Evolutionary conservation across 2,797 vertebrate genomes (phyloP).

Genomic region (Chaetodon trifasciatus): DNA sequence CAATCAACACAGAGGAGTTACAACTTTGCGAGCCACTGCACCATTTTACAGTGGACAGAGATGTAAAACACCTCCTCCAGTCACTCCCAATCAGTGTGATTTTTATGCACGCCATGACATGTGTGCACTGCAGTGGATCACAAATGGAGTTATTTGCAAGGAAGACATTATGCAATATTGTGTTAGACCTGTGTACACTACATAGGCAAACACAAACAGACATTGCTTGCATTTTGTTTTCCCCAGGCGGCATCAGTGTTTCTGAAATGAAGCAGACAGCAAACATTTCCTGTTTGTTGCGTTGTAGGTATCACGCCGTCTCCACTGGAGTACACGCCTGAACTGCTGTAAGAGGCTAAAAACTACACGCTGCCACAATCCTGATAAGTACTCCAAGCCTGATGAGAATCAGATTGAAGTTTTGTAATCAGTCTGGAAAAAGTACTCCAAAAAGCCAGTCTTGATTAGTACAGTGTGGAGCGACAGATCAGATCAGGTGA

Average conservation of each 20-base stretch:
- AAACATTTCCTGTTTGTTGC: constrained; percentile 77
- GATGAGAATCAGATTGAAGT: constrained; percentile 44
- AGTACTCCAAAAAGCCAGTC: background rate
- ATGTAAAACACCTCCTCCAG: constrained; percentile 47
- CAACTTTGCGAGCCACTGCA: constrained; percentile 11
- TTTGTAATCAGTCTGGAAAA: constrained; percentile 19
- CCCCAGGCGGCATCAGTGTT: constrained; percentile 63
- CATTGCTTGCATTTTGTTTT: constrained; percentile 70
- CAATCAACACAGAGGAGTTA: constrained; percentile 25
- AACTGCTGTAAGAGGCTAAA: constrained; percentile 27
- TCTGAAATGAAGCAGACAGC: constrained; percentile 70
- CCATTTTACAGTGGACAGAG: constrained; percentile 47
- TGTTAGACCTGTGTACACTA: constrained; percentile 73
- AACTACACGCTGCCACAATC: too few relatives aligned
- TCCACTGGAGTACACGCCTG: constrained; percentile 38
- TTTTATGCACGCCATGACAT: constrained; percentile 40
- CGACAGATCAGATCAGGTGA: background rate
- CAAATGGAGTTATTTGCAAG: constrained; percentile 66
- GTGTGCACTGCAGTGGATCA: constrained; percentile 60
- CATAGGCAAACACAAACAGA: constrained; percentile 75
- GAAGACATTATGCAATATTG: constrained; percentile 66
- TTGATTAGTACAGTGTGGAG: background rate
- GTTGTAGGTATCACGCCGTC: constrained; percentile 45
- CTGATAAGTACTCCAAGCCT: constrained; percentile 20
- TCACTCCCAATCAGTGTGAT: constrained; percentile 39